A percentile compares a stretch with the other conserved stretches of the same genome.
These are phyloP conservation scores for Corythaixoides concolor DNA, from an alignment of 2,113 vertebrate species.

Conservation along the genomic window DNA sequence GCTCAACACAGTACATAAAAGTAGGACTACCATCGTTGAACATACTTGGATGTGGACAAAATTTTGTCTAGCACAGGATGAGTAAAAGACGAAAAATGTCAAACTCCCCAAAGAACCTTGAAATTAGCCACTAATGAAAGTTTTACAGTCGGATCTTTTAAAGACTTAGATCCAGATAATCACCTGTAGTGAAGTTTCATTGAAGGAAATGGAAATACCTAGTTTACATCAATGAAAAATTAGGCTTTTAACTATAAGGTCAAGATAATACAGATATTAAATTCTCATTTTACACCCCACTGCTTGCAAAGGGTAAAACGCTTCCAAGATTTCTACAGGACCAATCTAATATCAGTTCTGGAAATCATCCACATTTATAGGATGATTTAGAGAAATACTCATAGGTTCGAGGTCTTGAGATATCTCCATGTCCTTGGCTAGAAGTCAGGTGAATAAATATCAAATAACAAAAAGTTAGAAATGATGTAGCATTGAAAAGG, in stretches of 20 bases:
- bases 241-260: background rate
- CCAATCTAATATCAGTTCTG: background rate
- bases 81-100: background rate
- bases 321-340: background rate
- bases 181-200: background rate
- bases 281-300: background rate
- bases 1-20: background rate
- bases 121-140: background rate
- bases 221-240: background rate
- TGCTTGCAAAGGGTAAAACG: background rate
- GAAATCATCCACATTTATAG: background rate
- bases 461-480: background rate
- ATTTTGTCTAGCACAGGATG: background rate
- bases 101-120: background rate
- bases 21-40: background rate
- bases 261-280: background rate
- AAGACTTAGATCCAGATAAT: background rate
- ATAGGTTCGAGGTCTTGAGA: background rate
- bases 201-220: background rate
- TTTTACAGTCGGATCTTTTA: background rate
- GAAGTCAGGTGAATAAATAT: background rate
- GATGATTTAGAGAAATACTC: background rate
- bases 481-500: background rate
- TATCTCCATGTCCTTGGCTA: background rate
- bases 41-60: background rate